Percentiles rank a stretch among this genome's conserved stretches.
phyloP scores from a whole-genome alignment of 1,140 invertebrate species.

The Anoplolepis gracilipes region DNA sequence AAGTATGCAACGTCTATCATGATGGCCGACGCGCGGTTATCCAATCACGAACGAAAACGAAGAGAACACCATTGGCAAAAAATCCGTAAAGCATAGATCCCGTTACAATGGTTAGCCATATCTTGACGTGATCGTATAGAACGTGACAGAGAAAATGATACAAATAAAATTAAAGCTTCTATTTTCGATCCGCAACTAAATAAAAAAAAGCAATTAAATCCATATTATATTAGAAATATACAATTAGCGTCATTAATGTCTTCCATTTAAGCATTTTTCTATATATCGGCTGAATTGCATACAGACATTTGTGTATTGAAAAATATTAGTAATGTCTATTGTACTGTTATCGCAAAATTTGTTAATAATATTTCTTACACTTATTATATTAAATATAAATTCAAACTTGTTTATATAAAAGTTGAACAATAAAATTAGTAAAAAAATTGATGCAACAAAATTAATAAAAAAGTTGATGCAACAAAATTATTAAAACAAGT shows the following conservation, averaged over 20 bases:
- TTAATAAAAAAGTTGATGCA: not conserved
- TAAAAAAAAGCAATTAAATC: not conserved
- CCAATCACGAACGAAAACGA: conserved; percentile 73
- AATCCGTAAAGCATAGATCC: conserved; percentile 75
- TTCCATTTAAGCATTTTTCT: not conserved
- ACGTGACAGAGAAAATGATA: conserved; percentile 30
- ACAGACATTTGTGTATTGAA: not conserved
- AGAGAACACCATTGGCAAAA: conserved; percentile 78
- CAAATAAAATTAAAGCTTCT: conserved; percentile 7
- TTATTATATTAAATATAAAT: conserved; percentile 13
- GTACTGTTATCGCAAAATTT: not conserved
- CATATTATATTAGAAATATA: not conserved
- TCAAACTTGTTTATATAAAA: not conserved
- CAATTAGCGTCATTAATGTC: not conserved
- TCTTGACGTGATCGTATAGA: conserved; percentile 32
- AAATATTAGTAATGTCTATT: not conserved
- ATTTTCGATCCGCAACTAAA: not conserved
- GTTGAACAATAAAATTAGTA: no score
- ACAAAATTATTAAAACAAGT: not conserved
- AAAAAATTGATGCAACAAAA: not conserved
- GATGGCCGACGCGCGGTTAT: conserved; percentile 59
- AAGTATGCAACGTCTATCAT: conserved; percentile 16
- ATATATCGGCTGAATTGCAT: not conserved
- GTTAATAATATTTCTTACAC: not conserved
- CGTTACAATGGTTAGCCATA: conserved; percentile 73